Evolutionary conservation across 2,113 vertebrate species (phyloP).

Genomic region (Phaethon lepturus): DNA sequence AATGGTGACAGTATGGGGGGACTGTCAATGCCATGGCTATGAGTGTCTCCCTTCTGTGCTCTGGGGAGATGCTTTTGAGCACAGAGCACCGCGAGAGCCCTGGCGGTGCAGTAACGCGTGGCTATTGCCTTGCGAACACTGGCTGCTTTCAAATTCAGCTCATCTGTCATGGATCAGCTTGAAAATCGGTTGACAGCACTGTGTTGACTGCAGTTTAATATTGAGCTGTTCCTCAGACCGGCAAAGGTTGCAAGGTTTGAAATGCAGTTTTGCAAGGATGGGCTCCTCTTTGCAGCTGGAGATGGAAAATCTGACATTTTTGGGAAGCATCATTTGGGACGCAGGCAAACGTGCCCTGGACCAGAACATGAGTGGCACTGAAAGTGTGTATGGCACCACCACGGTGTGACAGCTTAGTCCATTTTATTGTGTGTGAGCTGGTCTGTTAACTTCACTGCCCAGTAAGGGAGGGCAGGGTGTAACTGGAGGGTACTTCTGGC

Average conservation of each 20-base stretch:
- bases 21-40: neutral
- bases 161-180: neutral
- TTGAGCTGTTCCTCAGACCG: neutral
- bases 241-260: neutral
- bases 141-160: neutral
- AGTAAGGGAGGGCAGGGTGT: neutral
- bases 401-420: neutral
- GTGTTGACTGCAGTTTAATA: neutral
- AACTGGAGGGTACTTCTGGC: neutral
- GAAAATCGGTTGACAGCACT: neutral
- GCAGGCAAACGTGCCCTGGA: neutral
- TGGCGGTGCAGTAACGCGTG: neutral
- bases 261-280: neutral
- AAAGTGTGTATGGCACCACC: neutral
- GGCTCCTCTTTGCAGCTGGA: neutral
- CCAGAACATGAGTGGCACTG: neutral
- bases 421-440: neutral
- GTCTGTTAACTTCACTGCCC: neutral
- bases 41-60: neutral
- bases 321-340: neutral
- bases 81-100: rapidly evolving
- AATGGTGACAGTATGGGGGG: neutral
- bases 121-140: neutral
- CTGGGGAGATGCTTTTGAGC: neutral
- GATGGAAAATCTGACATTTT: neutral